phyloP scores from a whole-genome alignment of 2,113 vertebrate genomes.

The Benitochromis conjunctus region DNA sequence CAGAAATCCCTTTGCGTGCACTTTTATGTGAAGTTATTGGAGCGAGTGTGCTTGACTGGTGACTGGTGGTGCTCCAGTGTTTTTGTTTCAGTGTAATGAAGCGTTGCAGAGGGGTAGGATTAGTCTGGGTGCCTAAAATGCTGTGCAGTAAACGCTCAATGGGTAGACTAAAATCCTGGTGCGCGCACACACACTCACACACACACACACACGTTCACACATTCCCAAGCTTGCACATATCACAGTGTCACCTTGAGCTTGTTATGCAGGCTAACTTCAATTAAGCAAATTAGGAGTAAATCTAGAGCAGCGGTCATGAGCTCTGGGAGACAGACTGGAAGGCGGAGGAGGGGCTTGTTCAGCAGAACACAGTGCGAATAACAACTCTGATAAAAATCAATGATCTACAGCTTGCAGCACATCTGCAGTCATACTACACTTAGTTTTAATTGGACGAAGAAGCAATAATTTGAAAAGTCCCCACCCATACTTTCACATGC shows the following conservation, averaged over 20 bases:
- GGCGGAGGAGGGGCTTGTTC: slow-evolving; percentile 23
- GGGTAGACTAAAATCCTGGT: neutral
- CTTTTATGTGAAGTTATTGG: neutral
- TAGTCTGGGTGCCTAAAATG: slow-evolving; percentile 17
- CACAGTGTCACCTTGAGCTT: slow-evolving; percentile 63
- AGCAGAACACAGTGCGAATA: slow-evolving; percentile 32
- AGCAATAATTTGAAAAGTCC: neutral
- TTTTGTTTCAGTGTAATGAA: slow-evolving; percentile 32
- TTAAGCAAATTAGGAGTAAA: slow-evolving; percentile 66
- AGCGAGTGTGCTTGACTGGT: neutral
- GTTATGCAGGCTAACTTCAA: slow-evolving; percentile 64
- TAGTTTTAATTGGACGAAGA: neutral
- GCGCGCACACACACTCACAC: neutral
- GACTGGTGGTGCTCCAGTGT: neutral
- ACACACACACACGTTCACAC: neutral
- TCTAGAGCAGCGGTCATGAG: slow-evolving; percentile 49
- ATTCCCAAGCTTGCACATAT: neutral
- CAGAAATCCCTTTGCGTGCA: neutral
- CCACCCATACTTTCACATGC: neutral
- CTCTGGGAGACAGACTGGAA: slow-evolving; percentile 8
- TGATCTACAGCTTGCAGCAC: slow-evolving; percentile 38
- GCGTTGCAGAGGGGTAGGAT: neutral
- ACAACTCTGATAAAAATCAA: slow-evolving; percentile 52
- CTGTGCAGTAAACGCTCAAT: neutral
- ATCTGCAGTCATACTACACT: slow-evolving; percentile 15